A percentile compares a stretch with the other conserved stretches of the same genome.
These are phyloP conservation scores for Lethenteron camtschaticum DNA, from an alignment of 2,113 vertebrate genomes.

Conservation along the genomic window DNA sequence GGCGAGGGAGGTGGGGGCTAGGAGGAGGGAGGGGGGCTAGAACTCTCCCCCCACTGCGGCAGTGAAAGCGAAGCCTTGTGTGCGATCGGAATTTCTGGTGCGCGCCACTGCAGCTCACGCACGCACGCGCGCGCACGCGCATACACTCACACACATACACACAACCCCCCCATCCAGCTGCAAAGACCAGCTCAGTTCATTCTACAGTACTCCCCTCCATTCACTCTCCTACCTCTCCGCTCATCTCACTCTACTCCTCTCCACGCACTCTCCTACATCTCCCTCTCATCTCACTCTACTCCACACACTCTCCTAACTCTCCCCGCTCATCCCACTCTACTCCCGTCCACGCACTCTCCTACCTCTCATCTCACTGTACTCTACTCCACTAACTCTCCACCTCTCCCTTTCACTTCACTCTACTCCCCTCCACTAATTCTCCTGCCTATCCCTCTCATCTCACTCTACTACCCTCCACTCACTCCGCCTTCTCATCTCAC, in stretches of 20 bases:
- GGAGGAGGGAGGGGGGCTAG: too few species aligned
- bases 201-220: background rate
- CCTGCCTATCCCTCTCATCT: background rate
- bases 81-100: too few species aligned
- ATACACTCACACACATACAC: too few species aligned
- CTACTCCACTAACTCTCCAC: background rate
- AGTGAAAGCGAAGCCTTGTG: too few species aligned
- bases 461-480: background rate
- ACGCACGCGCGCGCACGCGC: too few species aligned
- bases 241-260: background rate
- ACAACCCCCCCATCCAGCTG: too few species aligned
- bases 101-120: too few species aligned
- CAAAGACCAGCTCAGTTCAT: background rate
- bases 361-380: background rate
- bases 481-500: background rate
- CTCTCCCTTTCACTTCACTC: background rate
- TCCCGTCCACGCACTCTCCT: background rate
- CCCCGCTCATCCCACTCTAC: background rate
- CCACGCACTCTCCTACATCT: background rate
- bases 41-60: too few species aligned
- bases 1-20: too few species aligned
- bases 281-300: background rate
- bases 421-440: background rate
- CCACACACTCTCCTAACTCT: background rate
- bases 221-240: background rate